Evolutionary conservation across 1,140 invertebrate genomes (phyloP).

Genomic region (Caerostris extrusa): DNA sequence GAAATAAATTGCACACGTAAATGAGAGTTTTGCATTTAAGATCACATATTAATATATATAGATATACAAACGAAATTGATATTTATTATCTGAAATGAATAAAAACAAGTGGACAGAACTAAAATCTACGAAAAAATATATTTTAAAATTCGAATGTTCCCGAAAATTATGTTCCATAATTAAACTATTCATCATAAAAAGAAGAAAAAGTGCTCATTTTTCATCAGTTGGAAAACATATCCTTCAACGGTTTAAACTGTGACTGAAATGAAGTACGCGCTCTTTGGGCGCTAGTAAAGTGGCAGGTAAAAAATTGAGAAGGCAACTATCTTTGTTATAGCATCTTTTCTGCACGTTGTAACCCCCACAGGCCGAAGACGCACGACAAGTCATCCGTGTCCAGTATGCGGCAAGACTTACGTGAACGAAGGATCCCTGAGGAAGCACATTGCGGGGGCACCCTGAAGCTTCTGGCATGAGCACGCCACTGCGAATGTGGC

Average conservation of each 20-base stretch:
- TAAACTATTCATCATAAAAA: too few relatives aligned
- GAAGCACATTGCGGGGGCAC: constrained; percentile 94
- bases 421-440: constrained; percentile 95
- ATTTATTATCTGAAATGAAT: too few relatives aligned
- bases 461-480: constrained; percentile 82
- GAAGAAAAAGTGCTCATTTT: constrained; percentile 30
- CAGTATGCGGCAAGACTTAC: constrained; percentile 96
- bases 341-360: constrained; percentile 77
- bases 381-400: constrained; percentile 95
- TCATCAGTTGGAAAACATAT: background rate
- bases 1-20: too few relatives aligned
- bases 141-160: too few relatives aligned
- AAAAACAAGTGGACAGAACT: too few relatives aligned
- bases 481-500: constrained; percentile 77
- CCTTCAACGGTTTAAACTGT: background rate
- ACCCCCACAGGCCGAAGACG: constrained; percentile 84
- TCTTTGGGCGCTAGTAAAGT: constrained; percentile 25
- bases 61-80: too few relatives aligned
- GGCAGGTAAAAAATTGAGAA: constrained; percentile 43
- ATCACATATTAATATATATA: too few relatives aligned
- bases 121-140: too few relatives aligned
- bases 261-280: constrained; percentile 10
- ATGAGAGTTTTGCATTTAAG: too few relatives aligned
- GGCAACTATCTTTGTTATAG: constrained; percentile 76
- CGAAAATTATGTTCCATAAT: too few relatives aligned